A percentile compares a stretch with the other conserved stretches of the same genome.
Evolutionary conservation across 1,140 invertebrate species (phyloP).

Genomic region (Drosophila burlai): DNA sequence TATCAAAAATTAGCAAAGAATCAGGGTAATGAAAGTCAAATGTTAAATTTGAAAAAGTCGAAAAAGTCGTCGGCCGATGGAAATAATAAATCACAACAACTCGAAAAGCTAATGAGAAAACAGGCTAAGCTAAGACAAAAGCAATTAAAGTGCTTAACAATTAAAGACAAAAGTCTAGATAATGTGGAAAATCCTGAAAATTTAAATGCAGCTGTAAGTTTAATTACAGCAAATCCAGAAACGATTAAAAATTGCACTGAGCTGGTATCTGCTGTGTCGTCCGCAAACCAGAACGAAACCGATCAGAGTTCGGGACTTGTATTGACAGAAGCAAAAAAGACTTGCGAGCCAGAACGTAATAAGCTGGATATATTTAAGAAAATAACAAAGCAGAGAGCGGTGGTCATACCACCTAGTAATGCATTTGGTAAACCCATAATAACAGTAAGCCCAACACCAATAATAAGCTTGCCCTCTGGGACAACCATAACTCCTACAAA

Average conservation of each 20-base stretch:
- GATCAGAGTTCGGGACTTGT: not conserved
- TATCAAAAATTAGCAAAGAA: slow-evolving; percentile 63
- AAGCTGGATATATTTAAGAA: slow-evolving; percentile 95
- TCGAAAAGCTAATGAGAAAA: slow-evolving; percentile 70
- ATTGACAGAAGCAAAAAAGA: slow-evolving; percentile 79
- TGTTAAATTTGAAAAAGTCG: slow-evolving; percentile 40
- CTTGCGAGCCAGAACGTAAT: slow-evolving; percentile 91
- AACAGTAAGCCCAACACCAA: slow-evolving; percentile 8
- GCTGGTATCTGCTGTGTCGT: not conserved
- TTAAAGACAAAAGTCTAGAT: not conserved
- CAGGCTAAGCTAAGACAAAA: slow-evolving; percentile 70
- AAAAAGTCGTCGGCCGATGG: slow-evolving; percentile 40
- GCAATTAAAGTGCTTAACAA: slow-evolving; percentile 22
- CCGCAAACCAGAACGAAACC: not conserved
- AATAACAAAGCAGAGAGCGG: slow-evolving; percentile 86
- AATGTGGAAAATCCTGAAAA: not conserved
- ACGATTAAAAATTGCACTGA: not conserved
- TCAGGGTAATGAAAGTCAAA: slow-evolving; percentile 11
- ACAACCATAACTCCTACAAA: slow-evolving; percentile 78
- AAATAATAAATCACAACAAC: slow-evolving; percentile 40
- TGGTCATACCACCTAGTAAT: not conserved
- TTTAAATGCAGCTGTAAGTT: not conserved
- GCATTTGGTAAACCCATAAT: slow-evolving; percentile 21
- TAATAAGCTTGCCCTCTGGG: slow-evolving; percentile 74
- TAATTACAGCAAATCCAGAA: not conserved